Evolutionary conservation across 1,140 invertebrate genomes (phyloP).

Genomic region (Temnothorax longispinosus): DNA sequence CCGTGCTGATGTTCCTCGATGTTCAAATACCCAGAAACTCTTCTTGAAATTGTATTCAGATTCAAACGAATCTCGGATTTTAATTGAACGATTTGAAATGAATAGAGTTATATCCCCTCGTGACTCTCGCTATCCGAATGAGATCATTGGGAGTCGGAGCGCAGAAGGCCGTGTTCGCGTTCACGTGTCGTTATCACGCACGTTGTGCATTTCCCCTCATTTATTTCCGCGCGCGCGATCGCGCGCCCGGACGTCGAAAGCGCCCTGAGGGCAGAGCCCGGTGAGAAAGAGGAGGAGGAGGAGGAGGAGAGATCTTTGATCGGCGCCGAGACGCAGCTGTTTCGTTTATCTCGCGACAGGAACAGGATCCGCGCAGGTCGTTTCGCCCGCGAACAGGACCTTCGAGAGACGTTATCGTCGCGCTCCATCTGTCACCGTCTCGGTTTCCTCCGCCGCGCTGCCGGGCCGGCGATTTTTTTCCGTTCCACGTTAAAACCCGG

Average conservation of each 20-base stretch:
- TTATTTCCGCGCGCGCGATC: conserved; percentile 72
- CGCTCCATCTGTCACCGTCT: conserved; percentile 79
- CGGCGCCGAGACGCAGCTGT: conserved; percentile 74
- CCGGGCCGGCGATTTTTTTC: conserved; percentile 75
- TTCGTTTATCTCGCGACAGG: conserved; percentile 79
- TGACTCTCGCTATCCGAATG: conserved; percentile 3
- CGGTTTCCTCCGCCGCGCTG: conserved; percentile 67
- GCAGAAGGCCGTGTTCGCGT: conserved; percentile 28
- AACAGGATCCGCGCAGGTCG: conserved; percentile 82
- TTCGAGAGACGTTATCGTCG: conserved; percentile 77
- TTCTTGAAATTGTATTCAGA: not conserved
- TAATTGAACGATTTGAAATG: conserved; percentile 25
- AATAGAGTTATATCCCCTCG: conserved; percentile 13
- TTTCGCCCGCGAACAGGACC: conserved; percentile 75
- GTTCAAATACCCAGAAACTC: not conserved
- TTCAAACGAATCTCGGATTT: not conserved
- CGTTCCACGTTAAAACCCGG: conserved; percentile 58
- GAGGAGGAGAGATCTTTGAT: conserved; percentile 68
- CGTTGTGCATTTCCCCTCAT: conserved; percentile 48
- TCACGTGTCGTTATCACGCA: conserved; percentile 44
- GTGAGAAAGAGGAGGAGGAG: not conserved
- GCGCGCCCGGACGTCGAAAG: conserved; percentile 63
- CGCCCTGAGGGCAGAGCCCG: conserved; percentile 43
- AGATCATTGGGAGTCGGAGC: conserved; percentile 13
- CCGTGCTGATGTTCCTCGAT: not conserved